phyloP scores from a whole-genome alignment of 2,888 invertebrate genomes.

The Diachrysia chrysitis region DNA sequence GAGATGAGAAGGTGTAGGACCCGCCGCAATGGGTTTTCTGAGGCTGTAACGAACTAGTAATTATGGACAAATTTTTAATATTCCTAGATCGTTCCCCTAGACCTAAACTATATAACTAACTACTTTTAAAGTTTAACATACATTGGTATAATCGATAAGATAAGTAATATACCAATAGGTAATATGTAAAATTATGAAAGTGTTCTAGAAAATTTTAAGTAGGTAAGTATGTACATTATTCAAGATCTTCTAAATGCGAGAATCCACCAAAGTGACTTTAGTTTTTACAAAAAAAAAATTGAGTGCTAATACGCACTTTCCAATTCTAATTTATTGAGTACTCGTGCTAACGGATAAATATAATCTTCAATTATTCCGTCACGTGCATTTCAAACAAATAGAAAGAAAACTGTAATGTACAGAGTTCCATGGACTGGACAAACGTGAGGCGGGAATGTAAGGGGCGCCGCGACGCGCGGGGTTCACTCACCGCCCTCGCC shows the following conservation, averaged over 20 bases:
- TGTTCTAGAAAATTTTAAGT: neutral
- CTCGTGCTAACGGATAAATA: constrained; percentile 55
- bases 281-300: constrained; percentile 22
- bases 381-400: constrained; percentile 65
- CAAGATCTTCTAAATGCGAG: constrained; percentile 14
- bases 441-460: constrained; percentile 63
- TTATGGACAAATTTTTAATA: no score
- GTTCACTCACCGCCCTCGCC: constrained; percentile 72
- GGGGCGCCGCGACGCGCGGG: constrained; percentile 50
- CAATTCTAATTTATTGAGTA: constrained; percentile 52
- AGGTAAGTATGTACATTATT: no score
- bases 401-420: constrained; percentile 59
- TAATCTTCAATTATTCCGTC: constrained; percentile 63
- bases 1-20: no score
- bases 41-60: no score
- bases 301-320: constrained; percentile 37
- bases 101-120: no score
- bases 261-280: constrained; percentile 30
- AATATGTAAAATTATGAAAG: neutral
- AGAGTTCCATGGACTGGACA: constrained; percentile 48
- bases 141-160: no score
- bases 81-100: no score
- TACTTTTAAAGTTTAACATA: no score
- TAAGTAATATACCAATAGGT: no score
- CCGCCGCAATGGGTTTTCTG: no score